phyloP scores from a whole-genome alignment of 2,797 vertebrate genomes.

The Ceyx erithaca region DNA sequence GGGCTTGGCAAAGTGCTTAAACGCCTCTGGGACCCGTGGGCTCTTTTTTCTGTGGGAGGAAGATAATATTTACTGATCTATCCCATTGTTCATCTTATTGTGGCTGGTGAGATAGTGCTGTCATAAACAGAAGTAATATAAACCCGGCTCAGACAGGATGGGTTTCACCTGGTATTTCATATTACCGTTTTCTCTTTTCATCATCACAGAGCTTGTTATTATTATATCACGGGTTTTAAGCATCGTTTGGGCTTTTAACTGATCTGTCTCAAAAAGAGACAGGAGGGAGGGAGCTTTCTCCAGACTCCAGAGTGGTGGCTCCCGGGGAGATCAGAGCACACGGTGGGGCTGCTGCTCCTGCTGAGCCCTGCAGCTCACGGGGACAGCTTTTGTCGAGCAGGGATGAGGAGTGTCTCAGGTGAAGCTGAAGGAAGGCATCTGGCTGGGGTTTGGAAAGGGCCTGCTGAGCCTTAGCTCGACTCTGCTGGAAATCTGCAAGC shows the following conservation, averaged over 20 bases:
- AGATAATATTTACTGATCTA: neutral
- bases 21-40: neutral
- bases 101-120: neutral
- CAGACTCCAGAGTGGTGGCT: rapidly evolving
- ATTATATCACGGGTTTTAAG: neutral
- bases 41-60: neutral
- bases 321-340: neutral
- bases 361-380: neutral
- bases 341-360: neutral
- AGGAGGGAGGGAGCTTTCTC: neutral
- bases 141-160: neutral
- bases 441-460: neutral
- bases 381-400: neutral
- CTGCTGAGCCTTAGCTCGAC: neutral
- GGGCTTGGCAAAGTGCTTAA: neutral
- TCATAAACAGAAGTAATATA: neutral
- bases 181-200: neutral
- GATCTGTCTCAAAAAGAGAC: neutral
- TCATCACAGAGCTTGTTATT: neutral
- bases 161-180: neutral
- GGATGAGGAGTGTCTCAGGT: rapidly evolving
- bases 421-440: neutral
- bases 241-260: neutral
- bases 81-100: neutral
- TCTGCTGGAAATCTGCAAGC: neutral